phyloP scores from a whole-genome alignment of 2,888 invertebrate species.

The Osedax frankpressi region DNA sequence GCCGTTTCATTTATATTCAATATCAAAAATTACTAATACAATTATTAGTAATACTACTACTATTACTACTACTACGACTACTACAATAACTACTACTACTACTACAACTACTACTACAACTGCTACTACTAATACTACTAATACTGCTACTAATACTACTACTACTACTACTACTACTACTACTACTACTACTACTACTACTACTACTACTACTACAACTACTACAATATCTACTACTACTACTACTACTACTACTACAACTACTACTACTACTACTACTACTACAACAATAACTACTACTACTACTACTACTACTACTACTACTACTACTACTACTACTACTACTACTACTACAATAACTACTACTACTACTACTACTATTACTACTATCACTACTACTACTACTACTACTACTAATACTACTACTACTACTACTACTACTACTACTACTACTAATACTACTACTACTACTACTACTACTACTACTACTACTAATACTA shows the following conservation, averaged over 20 bases:
- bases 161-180: slow-evolving; percentile 17
- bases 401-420: slow-evolving; percentile 13
- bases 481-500: neutral
- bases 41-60: slow-evolving; percentile 13
- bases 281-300: slow-evolving; percentile 17
- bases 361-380: slow-evolving; percentile 14
- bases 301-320: slow-evolving; percentile 20
- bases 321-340: slow-evolving; percentile 1
- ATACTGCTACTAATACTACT: slow-evolving; percentile 16
- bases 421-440: slow-evolving; percentile 21
- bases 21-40: slow-evolving; percentile 14
- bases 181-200: slow-evolving; percentile 18
- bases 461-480: neutral
- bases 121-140: slow-evolving; percentile 16
- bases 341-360: neutral
- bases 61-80: neutral
- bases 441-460: slow-evolving; percentile 4
- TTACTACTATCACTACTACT: slow-evolving; percentile 12
- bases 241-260: slow-evolving; percentile 18
- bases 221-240: slow-evolving; percentile 17
- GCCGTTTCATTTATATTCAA: too few species aligned
- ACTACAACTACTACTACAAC: slow-evolving; percentile 17
- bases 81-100: slow-evolving; percentile 12
- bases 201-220: slow-evolving; percentile 18
- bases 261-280: slow-evolving; percentile 21